Percentiles rank a stretch among this genome's conserved stretches.
phyloP scores from a whole-genome alignment of 2,113 vertebrate species.

The Lontra canadensis region DNA sequence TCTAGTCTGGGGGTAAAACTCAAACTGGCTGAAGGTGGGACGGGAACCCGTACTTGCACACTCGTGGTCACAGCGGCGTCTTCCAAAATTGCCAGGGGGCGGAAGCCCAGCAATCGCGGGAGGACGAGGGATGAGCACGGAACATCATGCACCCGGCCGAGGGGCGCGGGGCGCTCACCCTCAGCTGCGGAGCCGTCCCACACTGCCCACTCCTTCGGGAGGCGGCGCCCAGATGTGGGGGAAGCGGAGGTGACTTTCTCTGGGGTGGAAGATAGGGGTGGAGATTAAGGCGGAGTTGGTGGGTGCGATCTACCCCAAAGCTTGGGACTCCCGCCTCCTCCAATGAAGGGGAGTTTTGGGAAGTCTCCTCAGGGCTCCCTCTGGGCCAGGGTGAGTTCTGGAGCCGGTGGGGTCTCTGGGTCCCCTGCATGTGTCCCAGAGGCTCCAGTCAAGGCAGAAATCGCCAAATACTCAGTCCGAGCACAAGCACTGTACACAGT shows the following conservation, averaged over 20 bases:
- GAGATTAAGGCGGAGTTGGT: background rate
- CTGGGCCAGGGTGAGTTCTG: background rate
- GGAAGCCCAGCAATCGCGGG: rapidly evolving
- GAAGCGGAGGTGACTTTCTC: background rate
- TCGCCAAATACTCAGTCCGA: background rate
- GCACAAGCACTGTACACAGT: rapidly evolving
- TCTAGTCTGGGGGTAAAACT: rapidly evolving
- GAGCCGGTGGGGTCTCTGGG: background rate
- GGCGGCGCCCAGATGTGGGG: rapidly evolving
- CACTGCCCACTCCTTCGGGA: rapidly evolving
- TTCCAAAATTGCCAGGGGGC: background rate
- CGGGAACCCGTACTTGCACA: rapidly evolving
- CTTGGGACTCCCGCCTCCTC: background rate
- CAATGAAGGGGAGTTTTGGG: background rate
- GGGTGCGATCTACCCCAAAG: background rate
- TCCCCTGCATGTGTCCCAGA: background rate
- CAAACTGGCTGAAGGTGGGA: background rate
- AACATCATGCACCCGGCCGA: background rate
- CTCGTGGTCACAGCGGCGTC: rapidly evolving
- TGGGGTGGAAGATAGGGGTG: background rate
- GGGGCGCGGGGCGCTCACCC: background rate
- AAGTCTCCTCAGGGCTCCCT: background rate
- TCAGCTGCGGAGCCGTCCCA: rapidly evolving
- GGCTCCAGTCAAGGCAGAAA: background rate
- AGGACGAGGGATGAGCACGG: rapidly evolving